Conservation (phyloP, 2,113 vertebrate species). For the Lutjanus erythropterus region DNA sequence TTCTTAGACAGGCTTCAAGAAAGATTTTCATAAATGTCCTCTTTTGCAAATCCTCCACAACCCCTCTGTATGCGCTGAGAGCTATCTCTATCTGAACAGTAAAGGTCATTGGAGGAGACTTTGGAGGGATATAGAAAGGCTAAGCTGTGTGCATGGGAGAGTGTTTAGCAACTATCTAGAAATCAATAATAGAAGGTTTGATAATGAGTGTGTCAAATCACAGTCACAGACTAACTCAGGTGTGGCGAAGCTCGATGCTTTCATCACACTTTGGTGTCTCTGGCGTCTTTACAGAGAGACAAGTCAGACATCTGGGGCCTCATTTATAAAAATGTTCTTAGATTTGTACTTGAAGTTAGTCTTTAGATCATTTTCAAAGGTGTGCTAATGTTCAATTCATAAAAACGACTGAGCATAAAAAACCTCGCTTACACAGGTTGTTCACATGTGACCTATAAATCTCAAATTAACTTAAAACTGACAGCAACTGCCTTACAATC, state of each 20-base stretch:
- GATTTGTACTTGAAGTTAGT: no score
- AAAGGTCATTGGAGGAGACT: conserved; percentile 81
- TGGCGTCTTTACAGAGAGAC: background rate
- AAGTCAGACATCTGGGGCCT: background rate
- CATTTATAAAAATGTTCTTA: no score
- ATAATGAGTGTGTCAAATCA: conserved; percentile 69
- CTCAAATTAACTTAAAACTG: no score
- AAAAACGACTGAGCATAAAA: no score
- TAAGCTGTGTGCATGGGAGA: conserved; percentile 73
- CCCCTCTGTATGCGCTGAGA: conserved; percentile 58
- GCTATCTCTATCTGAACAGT: conserved; percentile 74
- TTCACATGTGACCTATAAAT: no score
- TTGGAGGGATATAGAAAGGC: conserved; percentile 68
- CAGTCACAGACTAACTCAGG: conserved; percentile 35
- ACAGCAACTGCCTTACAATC: no score
- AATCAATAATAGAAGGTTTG: conserved; percentile 76
- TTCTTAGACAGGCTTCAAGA: conserved; percentile 76
- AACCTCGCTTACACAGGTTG: no score
- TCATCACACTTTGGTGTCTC: conserved; percentile 26
- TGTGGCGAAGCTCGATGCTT: conserved; percentile 29
- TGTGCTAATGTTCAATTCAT: no score
- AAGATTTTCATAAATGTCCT: conserved; percentile 81
- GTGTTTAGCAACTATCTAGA: conserved; percentile 73
- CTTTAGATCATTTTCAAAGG: no score
- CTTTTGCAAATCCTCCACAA: conserved; percentile 77